Conservation (phyloP, 2,888 invertebrate genomes). For the Nebria brevicollis region DNA sequence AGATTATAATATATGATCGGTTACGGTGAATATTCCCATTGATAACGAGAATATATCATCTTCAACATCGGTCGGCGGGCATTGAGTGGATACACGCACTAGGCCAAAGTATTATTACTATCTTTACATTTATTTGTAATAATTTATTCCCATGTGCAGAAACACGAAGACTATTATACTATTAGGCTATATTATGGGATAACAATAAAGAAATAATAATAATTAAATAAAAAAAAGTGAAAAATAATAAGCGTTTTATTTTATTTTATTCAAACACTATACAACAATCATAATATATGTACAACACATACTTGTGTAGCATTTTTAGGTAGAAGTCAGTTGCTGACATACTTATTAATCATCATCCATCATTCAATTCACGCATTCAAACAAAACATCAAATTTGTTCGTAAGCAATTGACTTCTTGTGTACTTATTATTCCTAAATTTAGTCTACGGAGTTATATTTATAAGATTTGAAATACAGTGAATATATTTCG, state of each 20-base stretch:
- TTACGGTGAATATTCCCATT: not conserved
- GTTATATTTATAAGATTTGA: not conserved
- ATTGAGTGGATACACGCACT: slow-evolving; percentile 50
- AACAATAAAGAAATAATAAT: slow-evolving; percentile 50
- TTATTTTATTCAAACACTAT: not conserved
- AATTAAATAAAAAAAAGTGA: slow-evolving; percentile 55
- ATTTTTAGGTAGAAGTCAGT: not conserved
- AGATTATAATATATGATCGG: slow-evolving; percentile 3
- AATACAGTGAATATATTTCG: not conserved
- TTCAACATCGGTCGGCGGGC: slow-evolving; percentile 24
- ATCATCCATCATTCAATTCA: not conserved
- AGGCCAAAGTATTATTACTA: slow-evolving; percentile 62
- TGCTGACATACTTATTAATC: not conserved
- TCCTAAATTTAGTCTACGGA: not conserved
- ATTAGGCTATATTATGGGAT: slow-evolving; percentile 62
- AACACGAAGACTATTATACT: slow-evolving; percentile 61
- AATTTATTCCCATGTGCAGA: slow-evolving; percentile 62
- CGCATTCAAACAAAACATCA: too few relatives aligned
- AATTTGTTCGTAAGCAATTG: not conserved
- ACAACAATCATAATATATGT: too few relatives aligned
- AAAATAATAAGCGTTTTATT: slow-evolving; percentile 52
- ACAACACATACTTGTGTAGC: too few relatives aligned
- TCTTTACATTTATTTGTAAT: slow-evolving; percentile 56
- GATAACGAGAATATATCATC: not conserved
- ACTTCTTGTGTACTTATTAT: not conserved